A percentile compares a stretch with the other conserved stretches of the same genome.
Conservation (phyloP, 2,888 invertebrate species). For the Actias luna region DNA sequence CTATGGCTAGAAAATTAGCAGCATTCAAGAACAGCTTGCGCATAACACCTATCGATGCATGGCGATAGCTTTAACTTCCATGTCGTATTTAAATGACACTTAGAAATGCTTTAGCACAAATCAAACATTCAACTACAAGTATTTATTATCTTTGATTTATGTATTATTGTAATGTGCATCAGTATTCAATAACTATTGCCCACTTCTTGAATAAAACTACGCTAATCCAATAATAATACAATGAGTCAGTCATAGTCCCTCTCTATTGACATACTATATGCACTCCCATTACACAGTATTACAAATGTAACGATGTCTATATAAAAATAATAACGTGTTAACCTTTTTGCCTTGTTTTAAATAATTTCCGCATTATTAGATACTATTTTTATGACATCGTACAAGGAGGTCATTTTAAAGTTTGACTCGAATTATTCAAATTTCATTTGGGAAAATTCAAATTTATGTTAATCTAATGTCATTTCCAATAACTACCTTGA, state of each 20-base stretch:
- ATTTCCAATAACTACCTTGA: no score
- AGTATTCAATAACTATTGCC: neutral
- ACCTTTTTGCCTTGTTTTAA: neutral
- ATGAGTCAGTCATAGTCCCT: no score
- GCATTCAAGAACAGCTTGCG: neutral
- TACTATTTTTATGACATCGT: neutral
- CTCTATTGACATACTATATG: no score
- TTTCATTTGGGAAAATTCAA: no score
- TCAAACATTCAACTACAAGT: neutral
- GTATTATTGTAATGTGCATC: neutral
- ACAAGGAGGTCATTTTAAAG: neutral
- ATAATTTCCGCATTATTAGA: neutral
- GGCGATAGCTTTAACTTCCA: no score
- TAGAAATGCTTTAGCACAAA: neutral
- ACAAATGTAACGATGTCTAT: neutral
- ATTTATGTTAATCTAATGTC: no score
- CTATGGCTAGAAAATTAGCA: neutral
- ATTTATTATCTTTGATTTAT: neutral
- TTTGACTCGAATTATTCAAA: neutral
- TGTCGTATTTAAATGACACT: neutral
- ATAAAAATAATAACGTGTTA: neutral
- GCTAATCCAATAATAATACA: neutral
- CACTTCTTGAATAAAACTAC: neutral
- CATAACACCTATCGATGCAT: no score
- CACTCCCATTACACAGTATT: no score